Evolutionary conservation across 2,888 invertebrate genomes (phyloP).

Genomic region (Lysandra bellargus): DNA sequence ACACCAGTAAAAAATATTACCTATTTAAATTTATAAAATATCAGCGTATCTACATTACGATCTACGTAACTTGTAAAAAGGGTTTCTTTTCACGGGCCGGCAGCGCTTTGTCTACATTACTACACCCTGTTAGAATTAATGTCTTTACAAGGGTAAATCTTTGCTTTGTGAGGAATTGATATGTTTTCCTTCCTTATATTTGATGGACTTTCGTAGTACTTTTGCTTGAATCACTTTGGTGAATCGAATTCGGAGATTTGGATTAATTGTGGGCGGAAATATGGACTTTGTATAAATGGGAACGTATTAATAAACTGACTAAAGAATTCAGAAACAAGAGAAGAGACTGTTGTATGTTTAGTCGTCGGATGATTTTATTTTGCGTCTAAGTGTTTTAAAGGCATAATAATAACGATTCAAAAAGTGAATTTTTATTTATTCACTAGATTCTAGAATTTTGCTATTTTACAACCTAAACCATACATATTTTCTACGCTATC

Average conservation of each 20-base stretch:
- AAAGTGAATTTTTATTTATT: too few relatives aligned
- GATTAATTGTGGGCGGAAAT: neutral
- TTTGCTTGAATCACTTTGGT: neutral
- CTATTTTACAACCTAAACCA: too few relatives aligned
- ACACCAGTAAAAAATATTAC: too few relatives aligned
- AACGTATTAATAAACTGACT: neutral
- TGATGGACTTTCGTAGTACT: slow-evolving; percentile 31
- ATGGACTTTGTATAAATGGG: neutral
- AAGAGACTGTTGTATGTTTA: too few relatives aligned
- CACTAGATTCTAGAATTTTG: too few relatives aligned
- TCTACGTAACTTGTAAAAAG: slow-evolving; percentile 51
- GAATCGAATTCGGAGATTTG: neutral
- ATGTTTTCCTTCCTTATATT: slow-evolving; percentile 40
- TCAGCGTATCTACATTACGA: slow-evolving; percentile 32
- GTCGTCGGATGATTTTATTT: too few relatives aligned
- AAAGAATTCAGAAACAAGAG: too few relatives aligned
- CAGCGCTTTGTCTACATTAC: slow-evolving; percentile 56
- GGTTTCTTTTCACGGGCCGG: slow-evolving; percentile 69
- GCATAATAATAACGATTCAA: too few relatives aligned
- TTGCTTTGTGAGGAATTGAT: slow-evolving; percentile 51
- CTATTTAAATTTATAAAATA: neutral
- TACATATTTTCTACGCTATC: too few relatives aligned
- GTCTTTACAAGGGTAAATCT: slow-evolving; percentile 57
- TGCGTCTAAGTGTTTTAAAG: too few relatives aligned
- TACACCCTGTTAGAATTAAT: slow-evolving; percentile 63